These are phyloP conservation scores for Rhopalosiphum nymphaeae DNA, from an alignment of 2,888 invertebrate species.

Conservation along the genomic window DNA sequence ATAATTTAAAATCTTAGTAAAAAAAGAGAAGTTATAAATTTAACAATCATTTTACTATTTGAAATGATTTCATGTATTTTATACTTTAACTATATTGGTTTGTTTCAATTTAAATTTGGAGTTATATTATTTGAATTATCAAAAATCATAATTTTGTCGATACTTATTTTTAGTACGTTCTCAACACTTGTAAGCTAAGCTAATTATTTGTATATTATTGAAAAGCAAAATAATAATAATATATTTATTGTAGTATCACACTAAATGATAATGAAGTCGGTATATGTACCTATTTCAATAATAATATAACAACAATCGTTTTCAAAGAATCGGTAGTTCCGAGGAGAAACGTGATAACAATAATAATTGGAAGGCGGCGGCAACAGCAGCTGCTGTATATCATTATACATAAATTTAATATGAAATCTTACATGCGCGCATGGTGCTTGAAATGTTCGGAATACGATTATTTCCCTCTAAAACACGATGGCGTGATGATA, in stretches of 20 bases:
- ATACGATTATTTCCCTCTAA: constrained; percentile 60
- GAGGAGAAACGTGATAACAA: constrained; percentile 25
- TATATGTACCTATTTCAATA: background rate
- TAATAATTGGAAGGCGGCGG: background rate
- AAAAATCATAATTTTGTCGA: background rate
- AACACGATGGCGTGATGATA: constrained; percentile 29
- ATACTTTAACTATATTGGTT: background rate
- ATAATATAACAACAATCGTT: background rate
- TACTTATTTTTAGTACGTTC: background rate
- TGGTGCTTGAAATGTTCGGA: background rate
- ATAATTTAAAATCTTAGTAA: background rate
- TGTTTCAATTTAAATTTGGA: background rate
- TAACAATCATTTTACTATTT: too few species aligned
- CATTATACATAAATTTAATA: background rate
- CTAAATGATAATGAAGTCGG: background rate
- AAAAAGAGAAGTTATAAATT: too few species aligned
- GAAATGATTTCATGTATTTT: too few species aligned
- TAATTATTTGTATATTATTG: too few species aligned
- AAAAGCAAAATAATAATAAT: too few species aligned
- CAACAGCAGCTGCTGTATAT: background rate
- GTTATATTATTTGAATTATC: too few species aligned
- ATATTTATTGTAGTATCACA: background rate
- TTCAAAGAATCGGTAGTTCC: background rate
- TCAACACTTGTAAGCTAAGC: too few species aligned
- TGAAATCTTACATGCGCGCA: background rate